A percentile compares a stretch with the other conserved stretches of the same genome.
Conservation (phyloP, 2,797 vertebrate genomes). For the Anas bahamensis region DNA sequence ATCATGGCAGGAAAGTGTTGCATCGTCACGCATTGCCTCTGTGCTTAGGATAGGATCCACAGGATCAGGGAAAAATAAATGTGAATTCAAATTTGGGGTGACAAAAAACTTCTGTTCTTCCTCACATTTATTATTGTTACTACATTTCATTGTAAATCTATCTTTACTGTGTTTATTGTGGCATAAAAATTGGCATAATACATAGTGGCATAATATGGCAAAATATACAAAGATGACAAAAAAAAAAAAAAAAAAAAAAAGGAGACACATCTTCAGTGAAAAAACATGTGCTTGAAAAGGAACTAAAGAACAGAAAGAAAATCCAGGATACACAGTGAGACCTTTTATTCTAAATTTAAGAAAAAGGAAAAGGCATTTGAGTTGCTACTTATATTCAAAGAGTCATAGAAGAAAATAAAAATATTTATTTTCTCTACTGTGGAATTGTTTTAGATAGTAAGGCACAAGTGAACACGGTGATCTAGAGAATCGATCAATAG, state of each 20-base stretch:
- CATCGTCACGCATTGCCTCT: background rate
- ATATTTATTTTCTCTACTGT: background rate
- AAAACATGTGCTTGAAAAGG: background rate
- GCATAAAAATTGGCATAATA: background rate
- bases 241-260: background rate
- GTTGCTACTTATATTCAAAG: background rate
- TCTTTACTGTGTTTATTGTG: background rate
- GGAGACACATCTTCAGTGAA: background rate
- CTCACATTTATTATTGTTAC: background rate
- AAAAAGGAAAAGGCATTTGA: background rate
- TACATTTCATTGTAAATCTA: background rate
- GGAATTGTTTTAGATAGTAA: background rate
- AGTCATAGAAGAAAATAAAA: background rate
- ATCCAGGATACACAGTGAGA: background rate
- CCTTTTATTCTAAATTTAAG: background rate
- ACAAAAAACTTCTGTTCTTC: background rate
- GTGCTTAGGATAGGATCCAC: fast-evolving
- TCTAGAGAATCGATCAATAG: background rate
- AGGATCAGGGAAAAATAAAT: background rate
- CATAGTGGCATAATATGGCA: background rate
- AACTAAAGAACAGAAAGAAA: background rate
- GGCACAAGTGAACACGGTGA: background rate
- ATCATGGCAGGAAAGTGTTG: background rate
- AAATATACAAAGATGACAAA: background rate
- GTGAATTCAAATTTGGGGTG: background rate